Base-by-base conservation (phyloP, 2,888 invertebrate species). In the Drosophila quinaria region DNA sequence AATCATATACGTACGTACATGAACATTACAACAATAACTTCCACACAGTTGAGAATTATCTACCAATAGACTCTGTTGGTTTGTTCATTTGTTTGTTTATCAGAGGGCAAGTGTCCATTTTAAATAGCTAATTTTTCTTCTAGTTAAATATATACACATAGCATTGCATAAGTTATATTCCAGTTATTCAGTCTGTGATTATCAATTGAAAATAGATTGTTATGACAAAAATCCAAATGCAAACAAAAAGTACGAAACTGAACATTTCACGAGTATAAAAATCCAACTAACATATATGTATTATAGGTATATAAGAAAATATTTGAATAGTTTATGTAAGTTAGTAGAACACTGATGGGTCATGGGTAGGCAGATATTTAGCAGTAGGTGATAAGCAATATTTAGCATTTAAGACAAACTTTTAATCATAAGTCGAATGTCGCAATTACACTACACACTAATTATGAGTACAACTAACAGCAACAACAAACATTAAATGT, bases 101-200 rank as follows among this genome's bases (percentile, higher is more conserved):
- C 42, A 44, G 33, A 42, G 31, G 42, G 31, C 54, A 29, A 31
- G 9, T 37, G 37, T 22, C 62, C 66, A 70, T 77, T 86, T 86
- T 83, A 79, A 78, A 77, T 86, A 86, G 85, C 65, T 74, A 87
- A 88, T 75, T 87, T 76, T 70, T 70, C 50, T 15, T 44, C 76
- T 79, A 79, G 79, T 68, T 80, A 73, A 79, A 73, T 71, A 63
- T 69, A 46, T 56, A 51, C 39, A 41, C 46, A 54, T 65, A 59
- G 13, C 47, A 54, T 46, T 25, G 75, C 84, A 78, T 68, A 73
- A 77, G 72, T 78, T 80, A 87, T 80, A 87, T 87, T 87, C 87
- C 87, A 87, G 89, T 81, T 87, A 80, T 82, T 60, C 74, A 70
- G 70, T 85, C 87, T 87, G 87, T 87, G 87, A 87, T 87, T 87